phyloP scores from a whole-genome alignment of 2,888 invertebrate species.

The Plebejus anna region DNA sequence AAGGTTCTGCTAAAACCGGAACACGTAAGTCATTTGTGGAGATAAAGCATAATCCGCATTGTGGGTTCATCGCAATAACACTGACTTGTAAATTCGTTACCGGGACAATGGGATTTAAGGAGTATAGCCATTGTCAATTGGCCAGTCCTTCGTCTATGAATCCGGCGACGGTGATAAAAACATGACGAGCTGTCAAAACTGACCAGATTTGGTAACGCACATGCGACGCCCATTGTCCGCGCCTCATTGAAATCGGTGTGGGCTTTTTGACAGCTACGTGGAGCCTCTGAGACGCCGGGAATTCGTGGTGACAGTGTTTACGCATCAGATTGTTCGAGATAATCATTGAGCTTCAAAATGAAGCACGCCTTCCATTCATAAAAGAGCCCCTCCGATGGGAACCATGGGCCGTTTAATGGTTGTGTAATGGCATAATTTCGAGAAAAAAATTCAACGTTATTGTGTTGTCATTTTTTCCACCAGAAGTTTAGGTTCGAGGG shows the following conservation, averaged over 20 bases:
- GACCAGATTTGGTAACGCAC: conserved; percentile 73
- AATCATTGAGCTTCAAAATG: conserved; percentile 59
- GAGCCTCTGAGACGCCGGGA: conserved; percentile 47
- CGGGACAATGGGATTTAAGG: conserved; percentile 69
- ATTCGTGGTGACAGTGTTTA: conserved; percentile 64
- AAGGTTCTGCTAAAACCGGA: conserved; percentile 49
- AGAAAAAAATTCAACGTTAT: neutral
- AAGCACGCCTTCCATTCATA: conserved; percentile 68
- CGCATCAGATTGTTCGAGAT: conserved; percentile 63
- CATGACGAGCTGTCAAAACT: conserved; percentile 79
- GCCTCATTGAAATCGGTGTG: conserved; percentile 72
- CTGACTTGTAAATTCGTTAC: conserved; percentile 60
- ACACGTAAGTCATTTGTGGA: conserved; percentile 67
- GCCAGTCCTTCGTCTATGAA: conserved; percentile 65
- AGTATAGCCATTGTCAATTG: conserved; percentile 74
- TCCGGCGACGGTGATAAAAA: conserved; percentile 74
- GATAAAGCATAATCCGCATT: conserved; percentile 73
- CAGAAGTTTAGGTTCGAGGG: neutral
- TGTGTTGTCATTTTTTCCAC: neutral
- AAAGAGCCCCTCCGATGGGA: conserved; percentile 42
- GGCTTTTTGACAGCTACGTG: conserved; percentile 66
- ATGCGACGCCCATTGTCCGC: conserved; percentile 69
- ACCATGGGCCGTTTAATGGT: conserved; percentile 37
- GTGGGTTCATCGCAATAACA: conserved; percentile 66
- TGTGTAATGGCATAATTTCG: conserved; percentile 36